These are phyloP conservation scores for Panthera leo DNA, from an alignment of 2,113 vertebrate genomes.

Conservation along the genomic window DNA sequence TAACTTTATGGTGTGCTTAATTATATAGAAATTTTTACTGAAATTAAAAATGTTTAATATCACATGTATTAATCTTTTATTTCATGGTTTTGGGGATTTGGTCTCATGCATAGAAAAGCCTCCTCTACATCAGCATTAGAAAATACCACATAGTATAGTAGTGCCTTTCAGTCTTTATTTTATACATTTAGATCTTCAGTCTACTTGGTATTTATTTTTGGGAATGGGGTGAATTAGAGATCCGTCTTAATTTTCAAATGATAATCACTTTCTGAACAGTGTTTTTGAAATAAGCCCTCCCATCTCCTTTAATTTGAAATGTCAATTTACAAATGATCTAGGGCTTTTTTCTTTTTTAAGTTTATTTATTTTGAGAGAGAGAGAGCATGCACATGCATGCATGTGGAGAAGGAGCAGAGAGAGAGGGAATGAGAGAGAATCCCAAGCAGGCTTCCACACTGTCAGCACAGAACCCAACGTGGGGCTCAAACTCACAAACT, in stretches of 20 bases:
- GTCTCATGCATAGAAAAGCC: neutral
- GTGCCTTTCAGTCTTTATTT: neutral
- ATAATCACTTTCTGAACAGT: neutral
- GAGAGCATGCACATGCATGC: too few species aligned
- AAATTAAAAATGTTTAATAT: neutral
- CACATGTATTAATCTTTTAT: neutral
- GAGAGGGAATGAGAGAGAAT: too few species aligned
- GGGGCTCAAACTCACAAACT: too few species aligned
- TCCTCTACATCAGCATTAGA: neutral
- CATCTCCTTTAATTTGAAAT: neutral
- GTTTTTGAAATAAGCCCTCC: neutral
- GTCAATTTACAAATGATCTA: neutral
- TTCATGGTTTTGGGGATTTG: neutral
- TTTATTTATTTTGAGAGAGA: too few species aligned
- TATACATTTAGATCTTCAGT: neutral
- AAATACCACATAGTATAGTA: neutral
- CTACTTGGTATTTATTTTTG: slow-evolving; percentile 11
- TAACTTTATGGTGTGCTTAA: slow-evolving; percentile 37
- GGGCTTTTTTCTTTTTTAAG: neutral
- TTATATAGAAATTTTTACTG: neutral
- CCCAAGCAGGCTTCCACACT: too few species aligned
- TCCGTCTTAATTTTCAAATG: neutral
- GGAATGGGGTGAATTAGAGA: neutral
- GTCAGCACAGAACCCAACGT: too few species aligned
- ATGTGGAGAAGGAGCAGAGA: too few species aligned